Conservation (phyloP, 1,140 invertebrate genomes). For the Ditylenchus dipsaci region DNA sequence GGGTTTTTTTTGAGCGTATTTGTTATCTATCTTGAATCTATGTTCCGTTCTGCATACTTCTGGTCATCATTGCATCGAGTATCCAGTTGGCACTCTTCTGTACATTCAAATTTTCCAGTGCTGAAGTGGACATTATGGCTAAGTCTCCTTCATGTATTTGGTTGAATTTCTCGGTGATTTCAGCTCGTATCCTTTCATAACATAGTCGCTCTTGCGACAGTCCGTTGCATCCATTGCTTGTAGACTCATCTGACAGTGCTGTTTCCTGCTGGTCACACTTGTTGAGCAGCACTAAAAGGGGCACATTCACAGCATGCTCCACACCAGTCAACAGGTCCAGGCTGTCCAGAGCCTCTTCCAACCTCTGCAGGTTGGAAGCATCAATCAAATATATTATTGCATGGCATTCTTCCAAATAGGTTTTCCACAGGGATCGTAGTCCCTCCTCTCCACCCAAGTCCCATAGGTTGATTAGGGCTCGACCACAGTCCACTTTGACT, state of each 20-base stretch:
- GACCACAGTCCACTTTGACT: constrained; percentile 85
- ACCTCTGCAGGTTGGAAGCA: constrained; percentile 84
- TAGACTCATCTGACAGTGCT: neutral
- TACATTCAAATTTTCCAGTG: constrained; percentile 15
- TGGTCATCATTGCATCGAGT: constrained; percentile 8
- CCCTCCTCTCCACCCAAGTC: constrained; percentile 96
- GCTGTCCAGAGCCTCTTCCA: constrained; percentile 89
- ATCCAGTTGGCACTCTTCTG: constrained; percentile 24
- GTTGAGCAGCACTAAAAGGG: constrained; percentile 33
- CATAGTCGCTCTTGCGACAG: neutral
- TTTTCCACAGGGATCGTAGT: constrained; percentile 97
- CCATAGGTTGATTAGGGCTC: constrained; percentile 92
- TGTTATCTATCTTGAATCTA: too few species aligned
- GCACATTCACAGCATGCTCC: constrained; percentile 29
- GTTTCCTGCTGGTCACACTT: constrained; percentile 26
- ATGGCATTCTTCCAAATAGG: constrained; percentile 98
- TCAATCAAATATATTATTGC: constrained; percentile 98
- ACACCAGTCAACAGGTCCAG: constrained; percentile 67
- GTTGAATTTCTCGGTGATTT: constrained; percentile 21
- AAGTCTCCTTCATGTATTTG: constrained; percentile 37
- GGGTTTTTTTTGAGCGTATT: too few species aligned
- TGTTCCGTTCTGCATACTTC: too few species aligned
- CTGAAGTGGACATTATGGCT: constrained; percentile 49
- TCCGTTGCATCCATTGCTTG: constrained; percentile 13
- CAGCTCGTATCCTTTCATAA: neutral